Conservation (phyloP, 2,888 invertebrate species). For the Dione juno region DNA sequence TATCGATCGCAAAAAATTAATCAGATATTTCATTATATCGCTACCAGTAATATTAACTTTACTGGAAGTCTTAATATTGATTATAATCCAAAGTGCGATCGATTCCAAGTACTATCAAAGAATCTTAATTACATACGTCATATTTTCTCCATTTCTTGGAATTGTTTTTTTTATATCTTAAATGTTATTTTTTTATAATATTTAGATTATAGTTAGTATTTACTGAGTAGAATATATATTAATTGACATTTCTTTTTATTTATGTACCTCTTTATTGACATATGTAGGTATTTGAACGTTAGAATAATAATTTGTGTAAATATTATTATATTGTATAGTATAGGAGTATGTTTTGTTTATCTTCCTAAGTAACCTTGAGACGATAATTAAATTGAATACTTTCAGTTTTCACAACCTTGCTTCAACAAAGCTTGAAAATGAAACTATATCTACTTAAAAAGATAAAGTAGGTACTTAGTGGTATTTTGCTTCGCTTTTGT, state of each 20-base stretch:
- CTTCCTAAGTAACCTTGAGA: neutral
- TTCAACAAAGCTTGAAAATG: slow-evolving; percentile 10
- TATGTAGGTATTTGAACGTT: too few relatives aligned
- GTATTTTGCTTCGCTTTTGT: neutral
- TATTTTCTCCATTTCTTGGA: slow-evolving; percentile 41
- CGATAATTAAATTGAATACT: slow-evolving; percentile 2
- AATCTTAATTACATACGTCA: slow-evolving; percentile 65
- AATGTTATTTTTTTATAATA: slow-evolving; percentile 2
- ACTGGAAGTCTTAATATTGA: slow-evolving; percentile 42
- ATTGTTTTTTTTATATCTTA: slow-evolving; percentile 37
- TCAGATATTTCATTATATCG: slow-evolving; percentile 46
- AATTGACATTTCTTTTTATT: too few relatives aligned
- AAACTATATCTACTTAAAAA: neutral
- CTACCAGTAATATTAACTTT: slow-evolving; percentile 44
- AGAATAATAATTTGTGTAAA: too few relatives aligned
- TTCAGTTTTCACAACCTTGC: slow-evolving; percentile 6
- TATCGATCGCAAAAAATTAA: slow-evolving; percentile 34
- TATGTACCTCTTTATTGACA: too few relatives aligned
- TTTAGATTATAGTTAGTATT: neutral
- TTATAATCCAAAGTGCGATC: slow-evolving; percentile 31
- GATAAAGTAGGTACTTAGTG: neutral
- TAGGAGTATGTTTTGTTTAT: neutral
- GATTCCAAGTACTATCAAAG: slow-evolving; percentile 53
- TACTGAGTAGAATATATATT: too few relatives aligned
- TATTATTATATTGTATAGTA: too few relatives aligned